Evolutionary conservation across 1,140 invertebrate genomes (phyloP), one percentile per base, ranked within the genome.

Genomic region (Amyelois transitella): DNA sequence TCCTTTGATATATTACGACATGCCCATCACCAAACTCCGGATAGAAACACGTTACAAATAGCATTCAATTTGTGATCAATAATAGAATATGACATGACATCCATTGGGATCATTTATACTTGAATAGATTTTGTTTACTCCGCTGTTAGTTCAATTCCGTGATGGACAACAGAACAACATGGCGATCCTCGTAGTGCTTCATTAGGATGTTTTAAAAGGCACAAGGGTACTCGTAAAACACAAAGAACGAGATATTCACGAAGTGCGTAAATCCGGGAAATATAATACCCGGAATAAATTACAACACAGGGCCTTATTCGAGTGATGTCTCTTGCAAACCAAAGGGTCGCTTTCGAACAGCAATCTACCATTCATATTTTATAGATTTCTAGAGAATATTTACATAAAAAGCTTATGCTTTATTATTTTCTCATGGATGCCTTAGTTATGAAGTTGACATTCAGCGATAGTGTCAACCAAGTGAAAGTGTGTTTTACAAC

Each of bases 251-350:
- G 43, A 47, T 52, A 53, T 17, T 22, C 32, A 43, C 43, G 25
- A 43, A 32, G 43, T 47, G 54, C 12, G n/a, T 14, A 47, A 50
- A 56, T 53, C 59, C 19, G 51, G 45, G 45, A 51, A 53, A 55
- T 51, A 62, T 62, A 62, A 56, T 62, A 54, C 45, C 48, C 45
- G 20, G 43, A 53, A 58, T 58, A 53, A 58, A 58, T 58, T 49
- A 49, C 48, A 53, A 53, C 28, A 20, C 32, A 25, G 20, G 21
- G 52, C 56, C 44, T 17, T 21, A 48, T 19, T 21, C 21, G 19
- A 48, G 32, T 6, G 10, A 38, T 14, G 32, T 38, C 32, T 38
- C 32, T 1, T 38, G 32, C 0, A 38, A 38, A 38, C 32, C 12
- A 38, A n/a, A 38, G n/a, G 32, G 32, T 38, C 32, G n/a, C 12